Evolutionary conservation across 2,888 invertebrate species (phyloP).

Genomic region (Sinohyriopsis cumingii): DNA sequence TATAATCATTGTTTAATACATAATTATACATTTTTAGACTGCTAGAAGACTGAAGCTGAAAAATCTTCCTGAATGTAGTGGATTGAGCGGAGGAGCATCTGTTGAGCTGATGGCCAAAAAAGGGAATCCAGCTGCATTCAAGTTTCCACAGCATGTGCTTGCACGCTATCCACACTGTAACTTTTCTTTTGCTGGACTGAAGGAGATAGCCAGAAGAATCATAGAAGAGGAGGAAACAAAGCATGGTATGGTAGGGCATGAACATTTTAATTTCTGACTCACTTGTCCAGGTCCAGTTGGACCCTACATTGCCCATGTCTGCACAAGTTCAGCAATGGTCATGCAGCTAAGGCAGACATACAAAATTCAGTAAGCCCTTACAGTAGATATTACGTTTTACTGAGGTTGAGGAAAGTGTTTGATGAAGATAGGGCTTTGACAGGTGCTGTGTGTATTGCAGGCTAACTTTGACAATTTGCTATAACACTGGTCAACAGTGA

Average conservation of each 20-base stretch:
- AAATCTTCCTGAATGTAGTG: constrained; percentile 83
- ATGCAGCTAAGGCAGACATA: no score
- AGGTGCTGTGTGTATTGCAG: no score
- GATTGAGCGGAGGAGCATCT: constrained; percentile 87
- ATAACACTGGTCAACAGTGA: no score
- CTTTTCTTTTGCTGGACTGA: constrained; percentile 89
- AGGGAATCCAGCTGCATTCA: constrained; percentile 69
- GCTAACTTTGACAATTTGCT: no score
- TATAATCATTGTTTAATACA: neutral
- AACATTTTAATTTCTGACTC: no score
- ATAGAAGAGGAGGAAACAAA: constrained; percentile 47
- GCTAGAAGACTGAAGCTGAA: constrained; percentile 88
- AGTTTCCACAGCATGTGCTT: constrained; percentile 78
- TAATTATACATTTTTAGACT: neutral
- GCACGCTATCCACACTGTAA: constrained; percentile 82
- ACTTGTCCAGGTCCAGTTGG: no score
- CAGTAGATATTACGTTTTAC: no score
- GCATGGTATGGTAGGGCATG: constrained; percentile 48
- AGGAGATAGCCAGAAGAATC: constrained; percentile 45
- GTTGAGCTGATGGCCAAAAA: constrained; percentile 87
- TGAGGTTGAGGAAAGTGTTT: no score
- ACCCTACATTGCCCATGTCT: no score
- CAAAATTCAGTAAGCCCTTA: no score
- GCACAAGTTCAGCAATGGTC: no score
- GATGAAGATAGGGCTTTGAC: no score